Evolutionary conservation across 2,113 vertebrate species (phyloP), one percentile per base, ranked within the genome.

Genomic region (Amblyopsis rosae): DNA sequence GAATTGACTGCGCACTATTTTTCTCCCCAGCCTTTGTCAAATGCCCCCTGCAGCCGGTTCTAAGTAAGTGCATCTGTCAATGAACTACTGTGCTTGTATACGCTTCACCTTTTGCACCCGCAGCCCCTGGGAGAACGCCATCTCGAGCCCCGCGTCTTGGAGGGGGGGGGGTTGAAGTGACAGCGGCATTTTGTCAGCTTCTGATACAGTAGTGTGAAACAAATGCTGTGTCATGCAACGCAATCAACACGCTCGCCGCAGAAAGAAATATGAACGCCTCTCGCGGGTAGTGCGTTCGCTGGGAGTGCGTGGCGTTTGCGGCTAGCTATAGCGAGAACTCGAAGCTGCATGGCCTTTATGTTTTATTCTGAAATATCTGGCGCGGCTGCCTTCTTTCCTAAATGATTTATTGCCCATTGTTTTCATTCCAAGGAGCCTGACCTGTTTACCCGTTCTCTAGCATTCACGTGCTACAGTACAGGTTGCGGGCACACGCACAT

Each of bases 291-390:
- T 7, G 12, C 56, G 51, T 72, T 75, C 65, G 62, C 65, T 62
- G 62, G 17, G 63, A 62, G 10, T 77, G 77, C 26, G 65, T 73
- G 83, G 82, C 82, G 77, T 67, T 12, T 59, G 60, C 32, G 50
- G 45, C 58, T 26, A 16, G 63, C 13, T 62, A 4, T 26, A 26
- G 26, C 26, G 16, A n/a, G 65, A 69, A 75, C 41, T 58, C 54
- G 10, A 69, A 59, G 26, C 61, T 75, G 26, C 26, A 2, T 26
- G 81, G 83, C 84, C 81, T 82, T 83, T 83, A 56, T 62, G 35
- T 48, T 60, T 49, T 59, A 46, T 62, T 60, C 45, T 64, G 58
- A 73, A 73, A 48, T 67, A 64, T 55, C 49, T 45, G 15, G 66
- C 51, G 62, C 65, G 61, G 46, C 70, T 69, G 26, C 41, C 55